Evolutionary conservation across 1,140 invertebrate species (phyloP), one percentile per base, ranked within the genome.

Genomic region (Eurosta solidaginis): DNA sequence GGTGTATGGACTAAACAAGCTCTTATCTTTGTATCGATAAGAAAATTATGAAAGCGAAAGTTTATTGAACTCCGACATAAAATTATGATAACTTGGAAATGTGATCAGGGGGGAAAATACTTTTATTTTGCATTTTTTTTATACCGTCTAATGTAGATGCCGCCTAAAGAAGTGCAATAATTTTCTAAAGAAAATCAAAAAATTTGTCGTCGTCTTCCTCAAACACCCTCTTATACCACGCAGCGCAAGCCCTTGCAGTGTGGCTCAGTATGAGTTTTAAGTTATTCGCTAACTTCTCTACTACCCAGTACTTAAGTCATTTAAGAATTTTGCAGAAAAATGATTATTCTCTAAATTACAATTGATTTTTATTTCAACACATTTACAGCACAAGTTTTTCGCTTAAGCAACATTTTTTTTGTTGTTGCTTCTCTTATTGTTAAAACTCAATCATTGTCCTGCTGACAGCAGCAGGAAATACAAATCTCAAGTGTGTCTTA

Each of bases 391-490:
- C 1, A n/a, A n/a, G n/a, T n/a, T 59, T 59, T 59, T 36, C 14
- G 33, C 0, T 4, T 25, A 59, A 33, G 9, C 22, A 7, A 14
- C 17, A 33, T 27, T 17, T 29, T 54, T 27, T 27, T 54, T 27
- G n/a, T n/a, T n/a, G n/a, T n/a, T n/a, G n/a, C n/a, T n/a, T n/a
- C n/a, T n/a, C n/a, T 12, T 6, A 7, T 22, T 42, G 36, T 68
- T 36, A 17, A 40, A 20, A 68, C 36, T 68, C 33, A 68, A 68
- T 68, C 59, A 68, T 36, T 68, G 33, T 33, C n/a, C 29, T 33
- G 59, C 59, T 68, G 36, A 10, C 59, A 68, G 59, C 29, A 68
- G 59, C 33, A 68, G 59, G 59, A 68, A 68, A 68, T 68, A 40
- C 25, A 68, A 68, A 68, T 68, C 59, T 68, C 33, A 68, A 68